Conservation (phyloP, 92 coral and sea anemone species). For the Pocillopora meandrina region DNA sequence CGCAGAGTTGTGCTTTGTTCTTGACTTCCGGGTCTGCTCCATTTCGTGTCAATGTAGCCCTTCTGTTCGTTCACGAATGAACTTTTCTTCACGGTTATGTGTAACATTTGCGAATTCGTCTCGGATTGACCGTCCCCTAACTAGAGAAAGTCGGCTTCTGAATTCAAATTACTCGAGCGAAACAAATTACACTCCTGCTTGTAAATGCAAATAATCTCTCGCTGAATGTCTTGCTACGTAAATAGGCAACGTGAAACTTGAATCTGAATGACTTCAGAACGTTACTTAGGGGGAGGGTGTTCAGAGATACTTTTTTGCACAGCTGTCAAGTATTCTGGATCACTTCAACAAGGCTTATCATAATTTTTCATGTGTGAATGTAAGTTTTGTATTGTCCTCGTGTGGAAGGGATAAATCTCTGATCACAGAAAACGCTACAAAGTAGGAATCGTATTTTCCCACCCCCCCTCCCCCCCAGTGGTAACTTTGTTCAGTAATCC, state of each 20-base stretch:
- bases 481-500: not conserved
- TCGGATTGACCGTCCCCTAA: not conserved
- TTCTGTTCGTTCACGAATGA: slow-evolving; percentile 15
- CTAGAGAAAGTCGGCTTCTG: slow-evolving; percentile 18
- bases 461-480: slow-evolving; percentile 19
- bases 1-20: slow-evolving; percentile 26
- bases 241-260: slow-evolving; percentile 46
- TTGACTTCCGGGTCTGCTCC: slow-evolving; percentile 64
- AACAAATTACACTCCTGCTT: slow-evolving; percentile 38
- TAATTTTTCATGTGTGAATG: not conserved
- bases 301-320: not conserved
- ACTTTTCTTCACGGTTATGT: not conserved
- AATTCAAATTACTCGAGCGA: slow-evolving; percentile 44
- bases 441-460: not conserved
- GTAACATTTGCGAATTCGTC: not conserved
- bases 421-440: not conserved
- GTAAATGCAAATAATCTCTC: slow-evolving; percentile 46
- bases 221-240: slow-evolving; percentile 30
- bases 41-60: slow-evolving; percentile 21
- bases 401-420: not conserved
- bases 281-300: slow-evolving; percentile 11
- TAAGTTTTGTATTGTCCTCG: not conserved
- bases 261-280: slow-evolving; percentile 22
- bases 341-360: not conserved
- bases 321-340: not conserved